Conservation (phyloP, 30 jellyfish, hydroid and myxozoan species). For the Phacellophora camtschatica region DNA sequence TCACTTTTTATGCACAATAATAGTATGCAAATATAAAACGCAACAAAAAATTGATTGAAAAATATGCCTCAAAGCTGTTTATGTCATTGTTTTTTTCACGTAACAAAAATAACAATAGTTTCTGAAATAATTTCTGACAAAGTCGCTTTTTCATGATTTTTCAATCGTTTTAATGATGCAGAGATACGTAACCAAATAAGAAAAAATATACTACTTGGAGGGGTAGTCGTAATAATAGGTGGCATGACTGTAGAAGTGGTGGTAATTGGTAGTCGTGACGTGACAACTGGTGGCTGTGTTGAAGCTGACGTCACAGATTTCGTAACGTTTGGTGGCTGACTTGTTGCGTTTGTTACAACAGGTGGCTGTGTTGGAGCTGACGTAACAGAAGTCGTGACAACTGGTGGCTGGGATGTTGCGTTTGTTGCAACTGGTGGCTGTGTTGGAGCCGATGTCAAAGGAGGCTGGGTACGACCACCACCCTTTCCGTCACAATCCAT, state of each 20-base stretch:
- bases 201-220: too few species aligned
- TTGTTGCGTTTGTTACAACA: neutral
- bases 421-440: constrained; percentile 33
- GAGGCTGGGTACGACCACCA: constrained; percentile 16
- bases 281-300: neutral
- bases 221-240: neutral
- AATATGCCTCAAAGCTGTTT: too few species aligned
- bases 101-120: too few species aligned
- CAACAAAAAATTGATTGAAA: too few species aligned
- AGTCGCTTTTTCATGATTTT: too few species aligned
- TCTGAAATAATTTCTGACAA: too few species aligned
- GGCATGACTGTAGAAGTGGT: neutral
- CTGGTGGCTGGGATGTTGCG: neutral
- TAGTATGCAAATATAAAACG: too few species aligned
- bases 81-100: too few species aligned
- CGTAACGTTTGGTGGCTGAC: neutral
- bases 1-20: too few species aligned
- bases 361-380: constrained; percentile 9
- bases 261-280: neutral
- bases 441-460: constrained; percentile 25
- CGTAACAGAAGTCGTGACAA: neutral
- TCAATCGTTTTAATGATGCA: too few species aligned
- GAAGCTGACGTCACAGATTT: neutral
- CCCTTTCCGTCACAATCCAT: constrained; percentile 69
- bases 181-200: too few species aligned